Evolutionary conservation across 2,797 vertebrate species (phyloP).

Genomic region (Allobates femoralis): DNA sequence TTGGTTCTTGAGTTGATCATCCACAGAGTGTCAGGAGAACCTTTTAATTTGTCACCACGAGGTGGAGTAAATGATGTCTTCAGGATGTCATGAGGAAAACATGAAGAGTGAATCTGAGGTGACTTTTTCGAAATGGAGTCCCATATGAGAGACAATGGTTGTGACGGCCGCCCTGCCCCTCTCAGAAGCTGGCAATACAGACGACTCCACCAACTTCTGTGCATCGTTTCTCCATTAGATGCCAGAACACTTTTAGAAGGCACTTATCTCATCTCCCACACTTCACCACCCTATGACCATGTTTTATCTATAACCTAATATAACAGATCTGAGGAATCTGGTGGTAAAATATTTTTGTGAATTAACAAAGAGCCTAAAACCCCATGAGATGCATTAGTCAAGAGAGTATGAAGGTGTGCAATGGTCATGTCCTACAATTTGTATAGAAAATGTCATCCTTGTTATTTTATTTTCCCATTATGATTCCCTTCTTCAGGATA

Average conservation of each 20-base stretch:
- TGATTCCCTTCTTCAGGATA: no score
- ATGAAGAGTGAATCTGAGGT: constrained; percentile 43
- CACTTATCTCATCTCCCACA: constrained; percentile 15
- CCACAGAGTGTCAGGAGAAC: neutral
- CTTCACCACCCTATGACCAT: neutral
- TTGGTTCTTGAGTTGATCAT: constrained; percentile 45
- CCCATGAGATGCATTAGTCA: neutral
- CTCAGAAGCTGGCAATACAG: neutral
- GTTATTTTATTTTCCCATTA: neutral
- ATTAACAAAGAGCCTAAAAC: neutral
- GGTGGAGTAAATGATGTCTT: constrained; percentile 25
- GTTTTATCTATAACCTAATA: neutral
- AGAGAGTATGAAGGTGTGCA: neutral
- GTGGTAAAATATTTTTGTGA: neutral
- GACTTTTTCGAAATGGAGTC: constrained; percentile 50
- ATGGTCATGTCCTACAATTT: neutral
- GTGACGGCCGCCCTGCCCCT: neutral
- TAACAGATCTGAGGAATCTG: neutral
- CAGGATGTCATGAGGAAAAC: constrained; percentile 38
- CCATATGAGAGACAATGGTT: constrained; percentile 33
- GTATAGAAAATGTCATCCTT: neutral
- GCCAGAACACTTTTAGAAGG: constrained; percentile 13
- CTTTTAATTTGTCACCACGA: constrained; percentile 31
- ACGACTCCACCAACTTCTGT: neutral
- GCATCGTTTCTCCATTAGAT: neutral